Percentiles rank a stretch among this genome's conserved stretches.
These are phyloP conservation scores for Caenorhabditis afra DNA, from an alignment of 2,888 invertebrate species.

Conservation along the genomic window DNA sequence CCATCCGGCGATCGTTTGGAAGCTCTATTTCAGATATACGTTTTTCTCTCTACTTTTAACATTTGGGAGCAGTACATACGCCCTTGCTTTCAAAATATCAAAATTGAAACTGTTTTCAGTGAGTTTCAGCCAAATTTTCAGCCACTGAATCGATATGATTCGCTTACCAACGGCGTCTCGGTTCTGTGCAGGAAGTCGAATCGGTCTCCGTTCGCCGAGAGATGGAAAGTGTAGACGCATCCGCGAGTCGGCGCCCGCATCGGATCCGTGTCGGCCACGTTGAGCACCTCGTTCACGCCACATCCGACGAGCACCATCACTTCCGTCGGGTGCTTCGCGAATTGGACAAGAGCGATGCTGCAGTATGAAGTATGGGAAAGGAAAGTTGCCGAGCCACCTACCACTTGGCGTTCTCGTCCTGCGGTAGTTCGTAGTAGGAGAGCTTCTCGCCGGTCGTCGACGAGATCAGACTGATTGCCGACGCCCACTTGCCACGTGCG, in stretches of 20 bases:
- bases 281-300: conserved; percentile 91
- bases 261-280: conserved; percentile 84
- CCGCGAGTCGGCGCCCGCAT: conserved; percentile 67
- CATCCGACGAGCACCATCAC: conserved; percentile 90
- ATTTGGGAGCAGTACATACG: too few species aligned
- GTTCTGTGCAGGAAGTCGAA: conserved; percentile 95
- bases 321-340: conserved; percentile 85
- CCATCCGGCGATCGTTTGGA: too few species aligned
- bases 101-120: too few species aligned
- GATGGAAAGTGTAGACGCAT: conserved; percentile 80
- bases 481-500: conserved; percentile 85
- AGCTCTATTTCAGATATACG: too few species aligned
- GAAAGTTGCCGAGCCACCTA: too few species aligned
- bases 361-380: not conserved
- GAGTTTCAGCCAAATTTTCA: too few species aligned
- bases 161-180: conserved; percentile 79
- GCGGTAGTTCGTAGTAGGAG: conserved; percentile 89
- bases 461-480: conserved; percentile 90
- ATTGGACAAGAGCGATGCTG: conserved; percentile 87
- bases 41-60: too few species aligned
- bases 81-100: too few species aligned
- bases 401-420: conserved; percentile 96
- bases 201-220: conserved; percentile 86
- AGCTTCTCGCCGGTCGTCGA: conserved; percentile 89
- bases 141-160: too few species aligned